Evolutionary conservation across 1,140 invertebrate species (phyloP), one percentile per base, ranked within the genome.

Genomic region (Physella acuta): DNA sequence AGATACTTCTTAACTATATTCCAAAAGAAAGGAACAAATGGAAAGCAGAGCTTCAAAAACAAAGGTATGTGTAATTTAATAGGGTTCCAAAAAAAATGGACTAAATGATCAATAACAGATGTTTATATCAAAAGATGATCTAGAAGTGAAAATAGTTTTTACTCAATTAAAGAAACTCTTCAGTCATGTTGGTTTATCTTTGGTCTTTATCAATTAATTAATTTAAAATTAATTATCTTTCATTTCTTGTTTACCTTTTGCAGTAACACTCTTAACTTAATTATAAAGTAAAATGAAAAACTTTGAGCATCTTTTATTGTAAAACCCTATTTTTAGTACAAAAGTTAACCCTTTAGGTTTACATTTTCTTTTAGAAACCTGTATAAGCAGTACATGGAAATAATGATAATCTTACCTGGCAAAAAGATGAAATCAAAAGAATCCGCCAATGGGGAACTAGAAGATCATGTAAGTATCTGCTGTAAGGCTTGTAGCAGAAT

Each of bases 361-460:
- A 2, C 52, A 8, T 49, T 4, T n/a, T 52, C n/a, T 52, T 37
- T 8, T 69, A 84, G 83, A 67, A 68, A 73, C 28, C 55, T 75
- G 2, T 86, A 86, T 63, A 68, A 71, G 24, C 92, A 93, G 75
- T 94, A 95, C 83, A 91, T 96, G 58, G 90, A 92, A 90, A 87
- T 87, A 75, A 81, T 79, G 64, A 82, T 86, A 20, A 78, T 86
- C 0, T 70, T 80, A 39, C 83, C 82, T n/a, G 80, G 79, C 3
- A 75, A 73, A 34, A 79, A 88, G 71, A 82, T 78, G 68, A 78
- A 82, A n/a, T 85, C 85, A 59, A 85, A 87, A 55, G 84, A 86
- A 44, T 82, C 87, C 71, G 83, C 70, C 30, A 82, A 82, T 78
- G 82, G 78, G 37, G 78, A 77, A 34, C 58, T 80, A 16, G 79